Evolutionary conservation across 2,113 vertebrate species (phyloP), one percentile per base, ranked within the genome.

Genomic region (Dicrurus megarhynchus): DNA sequence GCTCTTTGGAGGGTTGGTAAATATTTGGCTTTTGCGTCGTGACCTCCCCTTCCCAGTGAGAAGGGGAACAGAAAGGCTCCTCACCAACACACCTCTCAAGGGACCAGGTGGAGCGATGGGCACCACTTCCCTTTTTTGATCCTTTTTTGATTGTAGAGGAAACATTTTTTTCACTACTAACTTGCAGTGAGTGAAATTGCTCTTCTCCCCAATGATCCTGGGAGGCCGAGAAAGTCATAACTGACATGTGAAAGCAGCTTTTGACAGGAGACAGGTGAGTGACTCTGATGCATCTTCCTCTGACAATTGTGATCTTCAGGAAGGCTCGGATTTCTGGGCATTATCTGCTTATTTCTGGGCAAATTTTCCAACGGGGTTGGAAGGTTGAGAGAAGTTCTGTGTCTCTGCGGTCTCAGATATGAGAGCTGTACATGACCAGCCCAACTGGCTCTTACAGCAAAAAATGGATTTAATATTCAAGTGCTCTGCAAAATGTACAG

Each of bases 1-100:
- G 6, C 11, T 64, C 33, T 64, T 86, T 74, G 75, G 67, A 83
- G 49, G 33, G 46, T 21, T 91, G 84, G 77, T 90, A 84, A 96
- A 93, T 95, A 83, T 87, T 94, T 93, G 94, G 41, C 33, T 84
- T 85, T 57, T 32, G 27, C 3, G 3, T 41, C 59, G 33, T 90
- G 89, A 92, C 77, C 86, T 95, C 65, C 80, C 61, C 83, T 93
- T 95, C 78, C 79, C 89, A 90, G 70, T 30, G 59, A 65, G 83
- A 70, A 71, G 50, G 47, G 87, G 65, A 86, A 50, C 13, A 41
- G 60, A 84, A 93, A 69, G 23, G 37, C 44, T 86, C 53, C 9
- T 55, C 81, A 88, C 74, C 50, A 16, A 1, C 76, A 61, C 64
- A 35, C 32, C 65, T 74, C 84, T 74, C 79, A 12, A 16, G 84